phyloP scores from a whole-genome alignment of 2,888 invertebrate species.

The Ligdia adustata region DNA sequence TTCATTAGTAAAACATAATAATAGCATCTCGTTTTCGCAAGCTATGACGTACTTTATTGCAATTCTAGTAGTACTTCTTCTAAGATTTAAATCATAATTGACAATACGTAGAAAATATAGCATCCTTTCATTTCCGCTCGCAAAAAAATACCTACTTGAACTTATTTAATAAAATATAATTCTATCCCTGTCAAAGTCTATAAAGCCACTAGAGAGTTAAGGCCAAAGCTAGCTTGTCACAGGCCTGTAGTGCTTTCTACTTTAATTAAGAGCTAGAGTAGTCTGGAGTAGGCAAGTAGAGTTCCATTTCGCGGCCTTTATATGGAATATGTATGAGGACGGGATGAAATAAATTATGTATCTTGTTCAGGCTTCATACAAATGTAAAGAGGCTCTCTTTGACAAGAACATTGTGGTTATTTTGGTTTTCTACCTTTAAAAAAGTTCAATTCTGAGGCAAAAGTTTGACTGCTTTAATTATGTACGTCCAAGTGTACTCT shows the following conservation, averaged over 20 bases:
- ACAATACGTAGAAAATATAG: too few relatives aligned
- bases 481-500: too few relatives aligned
- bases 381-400: conserved; percentile 18
- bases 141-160: too few relatives aligned
- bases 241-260: conserved; percentile 5
- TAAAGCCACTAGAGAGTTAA: not conserved
- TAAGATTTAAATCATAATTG: too few relatives aligned
- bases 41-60: too few relatives aligned
- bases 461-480: too few relatives aligned
- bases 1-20: too few relatives aligned
- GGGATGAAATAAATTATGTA: conserved; percentile 16
- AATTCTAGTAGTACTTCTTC: too few relatives aligned
- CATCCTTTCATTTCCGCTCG: too few relatives aligned
- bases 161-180: too few relatives aligned
- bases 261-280: conserved; percentile 11
- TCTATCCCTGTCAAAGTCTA: too few relatives aligned
- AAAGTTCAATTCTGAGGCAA: not conserved
- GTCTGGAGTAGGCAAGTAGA: not conserved
- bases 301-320: conserved; percentile 1
- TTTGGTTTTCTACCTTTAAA: not conserved
- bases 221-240: conserved; percentile 6
- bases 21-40: too few relatives aligned
- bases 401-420: not conserved
- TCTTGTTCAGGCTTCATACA: conserved; percentile 17
- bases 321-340: conserved; percentile 13